Conservation (phyloP, 2,888 invertebrate genomes). For the Cephus rjabovi region DNA sequence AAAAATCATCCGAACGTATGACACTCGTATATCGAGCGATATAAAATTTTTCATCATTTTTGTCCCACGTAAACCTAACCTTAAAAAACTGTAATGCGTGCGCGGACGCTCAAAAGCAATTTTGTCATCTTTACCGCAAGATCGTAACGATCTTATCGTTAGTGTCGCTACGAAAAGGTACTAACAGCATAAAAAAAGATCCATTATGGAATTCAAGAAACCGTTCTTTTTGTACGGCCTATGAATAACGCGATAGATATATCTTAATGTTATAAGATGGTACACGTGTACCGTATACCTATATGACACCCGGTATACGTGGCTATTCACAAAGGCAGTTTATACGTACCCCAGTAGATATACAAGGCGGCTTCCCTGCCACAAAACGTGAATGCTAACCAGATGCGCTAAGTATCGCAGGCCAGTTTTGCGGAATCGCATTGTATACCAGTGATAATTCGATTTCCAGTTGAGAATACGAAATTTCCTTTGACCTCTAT, state of each 20-base stretch:
- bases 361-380: slow-evolving; percentile 19
- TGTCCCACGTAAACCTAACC: neutral
- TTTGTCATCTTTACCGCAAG: neutral
- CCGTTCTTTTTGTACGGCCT: neutral
- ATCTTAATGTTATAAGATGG: neutral
- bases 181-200: neutral
- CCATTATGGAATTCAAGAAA: neutral
- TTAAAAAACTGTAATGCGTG: neutral
- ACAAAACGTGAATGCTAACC: slow-evolving; percentile 34
- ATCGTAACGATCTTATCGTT: neutral
- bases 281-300: neutral
- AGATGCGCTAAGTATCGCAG: slow-evolving; percentile 32
- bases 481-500: neutral
- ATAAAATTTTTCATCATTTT: neutral
- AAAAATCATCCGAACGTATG: neutral
- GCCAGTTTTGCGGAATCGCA: slow-evolving; percentile 16
- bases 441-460: neutral
- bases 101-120: neutral
- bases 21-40: neutral
- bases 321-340: slow-evolving; percentile 25
- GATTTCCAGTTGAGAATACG: neutral
- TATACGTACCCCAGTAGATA: slow-evolving; percentile 17
- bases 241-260: neutral
- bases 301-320: slow-evolving; percentile 29
- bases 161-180: neutral